Evolutionary conservation across 2,888 invertebrate genomes (phyloP), one percentile per base, ranked within the genome.

Genomic region (Thyatira batis): DNA sequence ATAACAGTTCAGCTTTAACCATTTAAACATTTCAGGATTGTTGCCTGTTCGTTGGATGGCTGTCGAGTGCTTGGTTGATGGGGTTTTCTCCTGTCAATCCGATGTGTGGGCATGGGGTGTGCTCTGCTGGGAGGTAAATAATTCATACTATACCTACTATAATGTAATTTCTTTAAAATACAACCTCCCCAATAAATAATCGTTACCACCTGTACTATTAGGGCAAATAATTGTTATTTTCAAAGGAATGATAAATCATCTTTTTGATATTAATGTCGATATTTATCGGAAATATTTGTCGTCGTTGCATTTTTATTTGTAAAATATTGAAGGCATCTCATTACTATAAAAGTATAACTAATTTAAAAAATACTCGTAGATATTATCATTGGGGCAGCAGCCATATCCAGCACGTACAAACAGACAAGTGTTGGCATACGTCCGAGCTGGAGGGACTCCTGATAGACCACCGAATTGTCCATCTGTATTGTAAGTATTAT

Each of bases 31-130:
- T 58, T 0, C 93, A 89, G 96, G 98, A 0, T 88, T 98, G 46
- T 85, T 99, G 50, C 99, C 99, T 1, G 98, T 99, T 0, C 93
- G 98, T 43, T 99, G 99, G 99, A 99, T 99, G 98, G 96, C 98
- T 0, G 99, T 99, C 1, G 99, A 99, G 87, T 98, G 98, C 21
- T 89, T 99, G 10, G 95, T 98, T 1, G 98, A 99, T 80, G 98
- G 99, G 0, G 96, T 99, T 0, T 99, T 99, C 82, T 98, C 98
- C 0, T 97, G 97, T 50, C 98, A 99, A 80, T 98, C 98, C 0
- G 99, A 99, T 84, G 98, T 99, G 3, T 99, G 99, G 99, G 95
- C 97, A 0, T 98, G 97, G 89, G 97, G 96, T 0, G 96, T 99
- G 0, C 91, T 99, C 2, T 94, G 98, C 78, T 99, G 99, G 98